phyloP scores from a whole-genome alignment of 2,113 vertebrate genomes.

The Cheirogaleus medius region DNA sequence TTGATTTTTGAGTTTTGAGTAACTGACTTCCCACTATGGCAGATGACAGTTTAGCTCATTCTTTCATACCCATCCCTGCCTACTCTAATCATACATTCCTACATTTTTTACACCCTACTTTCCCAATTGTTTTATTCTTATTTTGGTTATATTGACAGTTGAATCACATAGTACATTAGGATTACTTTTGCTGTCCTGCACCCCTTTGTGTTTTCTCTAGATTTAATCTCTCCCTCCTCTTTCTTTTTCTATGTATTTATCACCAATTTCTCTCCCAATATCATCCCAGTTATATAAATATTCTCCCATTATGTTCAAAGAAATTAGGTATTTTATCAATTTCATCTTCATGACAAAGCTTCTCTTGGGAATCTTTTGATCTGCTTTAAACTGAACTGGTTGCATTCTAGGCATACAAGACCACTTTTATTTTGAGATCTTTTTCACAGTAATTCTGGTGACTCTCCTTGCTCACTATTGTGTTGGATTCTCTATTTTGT shows the following conservation, averaged over 20 bases:
- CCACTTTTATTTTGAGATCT: neutral
- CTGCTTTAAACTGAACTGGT: neutral
- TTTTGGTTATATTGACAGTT: neutral
- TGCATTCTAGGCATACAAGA: neutral
- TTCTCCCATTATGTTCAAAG: neutral
- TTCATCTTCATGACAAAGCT: neutral
- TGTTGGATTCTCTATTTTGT: neutral
- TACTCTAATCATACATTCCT: neutral
- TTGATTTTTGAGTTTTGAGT: neutral
- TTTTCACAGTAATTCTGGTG: neutral
- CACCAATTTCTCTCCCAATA: neutral
- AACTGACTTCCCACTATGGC: neutral
- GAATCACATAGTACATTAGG: neutral
- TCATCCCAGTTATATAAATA: neutral
- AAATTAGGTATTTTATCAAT: neutral
- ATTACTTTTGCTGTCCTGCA: neutral
- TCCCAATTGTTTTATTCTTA: neutral
- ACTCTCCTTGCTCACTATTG: neutral
- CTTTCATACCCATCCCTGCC: neutral
- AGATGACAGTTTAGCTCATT: neutral
- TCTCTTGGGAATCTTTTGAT: neutral
- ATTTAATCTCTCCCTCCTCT: neutral
- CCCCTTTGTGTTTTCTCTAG: neutral
- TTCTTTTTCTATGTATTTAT: neutral
- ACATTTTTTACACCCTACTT: neutral